phyloP scores from a whole-genome alignment of 2,888 invertebrate genomes.

The Azorinus chamasolen region DNA sequence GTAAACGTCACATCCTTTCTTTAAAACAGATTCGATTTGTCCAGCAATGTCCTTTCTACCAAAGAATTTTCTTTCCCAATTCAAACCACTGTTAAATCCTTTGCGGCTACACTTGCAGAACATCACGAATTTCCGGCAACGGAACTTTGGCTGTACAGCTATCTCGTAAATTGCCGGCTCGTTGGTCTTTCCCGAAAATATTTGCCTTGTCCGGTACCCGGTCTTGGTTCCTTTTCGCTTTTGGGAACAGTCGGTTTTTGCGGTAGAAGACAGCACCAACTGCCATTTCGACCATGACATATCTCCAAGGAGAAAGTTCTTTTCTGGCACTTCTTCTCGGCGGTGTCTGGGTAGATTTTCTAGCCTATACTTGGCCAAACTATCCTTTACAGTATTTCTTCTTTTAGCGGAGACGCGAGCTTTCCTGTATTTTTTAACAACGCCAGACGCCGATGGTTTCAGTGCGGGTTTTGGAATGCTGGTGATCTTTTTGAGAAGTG shows the following conservation, averaged over 20 bases:
- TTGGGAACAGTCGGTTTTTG: too few species aligned
- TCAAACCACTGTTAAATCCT: slow-evolving; percentile 39
- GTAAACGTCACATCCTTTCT: slow-evolving; percentile 52
- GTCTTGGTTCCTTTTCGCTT: too few species aligned
- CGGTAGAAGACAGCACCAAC: slow-evolving; percentile 48
- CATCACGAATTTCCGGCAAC: slow-evolving; percentile 67
- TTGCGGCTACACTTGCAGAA: slow-evolving; percentile 57
- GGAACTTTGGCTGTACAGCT: too few species aligned
- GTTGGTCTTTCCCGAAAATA: slow-evolving; percentile 61
- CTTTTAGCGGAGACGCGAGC: too few species aligned
- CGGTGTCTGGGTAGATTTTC: slow-evolving; percentile 46
- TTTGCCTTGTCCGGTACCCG: slow-evolving; percentile 52
- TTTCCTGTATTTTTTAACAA: too few species aligned
- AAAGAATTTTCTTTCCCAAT: slow-evolving; percentile 66
- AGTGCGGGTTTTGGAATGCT: too few species aligned
- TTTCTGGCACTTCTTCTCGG: slow-evolving; percentile 63
- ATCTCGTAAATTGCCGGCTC: too few species aligned
- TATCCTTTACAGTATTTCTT: too few species aligned
- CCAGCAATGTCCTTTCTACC: slow-evolving; percentile 43
- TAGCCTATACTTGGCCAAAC: too few species aligned
- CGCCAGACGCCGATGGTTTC: too few species aligned
- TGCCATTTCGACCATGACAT: slow-evolving; percentile 69
- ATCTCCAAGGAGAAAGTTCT: slow-evolving; percentile 66
- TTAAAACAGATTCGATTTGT: slow-evolving; percentile 63
- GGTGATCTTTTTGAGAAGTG: slow-evolving; percentile 19